Conservation (phyloP, 2,888 invertebrate species). For the Rotaria macrura region DNA sequence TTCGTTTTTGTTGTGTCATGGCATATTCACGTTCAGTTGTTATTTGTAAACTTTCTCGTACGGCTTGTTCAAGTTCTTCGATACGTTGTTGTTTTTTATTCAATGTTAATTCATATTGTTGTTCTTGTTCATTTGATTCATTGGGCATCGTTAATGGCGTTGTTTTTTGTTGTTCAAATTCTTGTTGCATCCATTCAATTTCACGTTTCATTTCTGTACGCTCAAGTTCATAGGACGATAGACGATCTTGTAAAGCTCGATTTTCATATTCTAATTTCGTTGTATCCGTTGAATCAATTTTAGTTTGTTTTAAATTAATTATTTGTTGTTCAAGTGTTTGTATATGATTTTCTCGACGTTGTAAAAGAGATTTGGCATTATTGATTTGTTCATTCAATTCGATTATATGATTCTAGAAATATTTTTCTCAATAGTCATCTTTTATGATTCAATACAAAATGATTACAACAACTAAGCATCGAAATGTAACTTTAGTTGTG, state of each 20-base stretch:
- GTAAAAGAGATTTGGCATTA: conserved; percentile 21
- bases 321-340: conserved; percentile 27
- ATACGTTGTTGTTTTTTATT: conserved; percentile 53
- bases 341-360: conserved; percentile 25
- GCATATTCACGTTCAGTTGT: conserved; percentile 54
- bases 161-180: conserved; percentile 37
- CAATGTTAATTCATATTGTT: conserved; percentile 31
- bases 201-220: conserved; percentile 64
- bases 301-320: not conserved
- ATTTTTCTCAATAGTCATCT: no score
- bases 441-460: no score
- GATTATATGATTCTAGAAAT: conserved; percentile 23
- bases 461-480: no score
- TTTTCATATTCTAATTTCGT: not conserved
- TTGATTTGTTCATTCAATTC: conserved; percentile 29
- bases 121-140: conserved; percentile 25
- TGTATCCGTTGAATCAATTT: not conserved
- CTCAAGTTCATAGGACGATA: conserved; percentile 67
- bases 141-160: conserved; percentile 22
- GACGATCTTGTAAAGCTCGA: conserved; percentile 1
- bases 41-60: conserved; percentile 63
- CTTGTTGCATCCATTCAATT: conserved; percentile 42
- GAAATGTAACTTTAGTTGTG: no score
- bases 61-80: conserved; percentile 69
- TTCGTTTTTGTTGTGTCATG: conserved; percentile 50